These are phyloP conservation scores for Patiria miniata DNA, from an alignment of 35 echinoderm and acorn worm species.

Conservation along the genomic window DNA sequence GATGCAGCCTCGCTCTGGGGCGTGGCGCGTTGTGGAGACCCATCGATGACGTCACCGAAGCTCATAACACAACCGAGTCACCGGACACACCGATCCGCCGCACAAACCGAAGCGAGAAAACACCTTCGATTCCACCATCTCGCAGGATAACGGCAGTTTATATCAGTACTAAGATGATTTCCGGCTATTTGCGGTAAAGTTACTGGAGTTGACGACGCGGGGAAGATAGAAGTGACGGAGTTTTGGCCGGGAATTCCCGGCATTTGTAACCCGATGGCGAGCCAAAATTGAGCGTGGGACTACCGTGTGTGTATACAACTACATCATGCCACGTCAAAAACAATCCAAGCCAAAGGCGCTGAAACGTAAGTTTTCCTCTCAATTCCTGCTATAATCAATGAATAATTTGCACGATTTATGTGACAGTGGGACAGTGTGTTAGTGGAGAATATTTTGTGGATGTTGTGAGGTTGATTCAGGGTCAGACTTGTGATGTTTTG, in stretches of 20 bases:
- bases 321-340: constrained; percentile 93
- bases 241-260: constrained; percentile 9
- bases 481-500: constrained; percentile 18
- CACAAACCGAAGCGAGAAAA: neutral
- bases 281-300: neutral
- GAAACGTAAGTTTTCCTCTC: constrained; percentile 71
- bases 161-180: neutral
- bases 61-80: constrained; percentile 25
- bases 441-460: neutral
- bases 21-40: constrained; percentile 25
- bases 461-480: neutral
- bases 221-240: neutral
- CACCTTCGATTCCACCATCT: neutral
- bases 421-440: neutral
- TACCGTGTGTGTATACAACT: neutral
- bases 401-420: neutral
- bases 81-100: neutral
- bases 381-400: neutral
- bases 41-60: constrained; percentile 14
- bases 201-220: neutral
- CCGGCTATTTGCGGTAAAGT: neutral
- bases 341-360: constrained; percentile 83
- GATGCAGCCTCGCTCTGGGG: constrained; percentile 20
- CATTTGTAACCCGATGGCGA: neutral
- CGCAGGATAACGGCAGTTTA: neutral